These are phyloP conservation scores for Spilarctia lutea DNA, from an alignment of 2,888 invertebrate species.

Conservation along the genomic window DNA sequence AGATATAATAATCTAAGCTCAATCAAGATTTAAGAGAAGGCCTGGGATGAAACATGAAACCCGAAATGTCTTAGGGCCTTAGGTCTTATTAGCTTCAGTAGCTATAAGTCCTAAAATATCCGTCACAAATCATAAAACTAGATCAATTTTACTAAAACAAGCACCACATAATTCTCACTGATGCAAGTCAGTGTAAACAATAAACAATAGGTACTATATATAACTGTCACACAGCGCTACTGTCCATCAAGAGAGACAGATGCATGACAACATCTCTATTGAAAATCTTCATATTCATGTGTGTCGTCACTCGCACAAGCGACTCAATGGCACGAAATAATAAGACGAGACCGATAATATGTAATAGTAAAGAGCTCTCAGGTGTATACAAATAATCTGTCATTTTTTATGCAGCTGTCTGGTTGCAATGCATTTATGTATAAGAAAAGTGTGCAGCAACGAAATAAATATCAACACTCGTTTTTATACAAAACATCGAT, in stretches of 20 bases:
- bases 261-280: slow-evolving; percentile 79
- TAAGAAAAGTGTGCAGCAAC: slow-evolving; percentile 25
- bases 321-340: slow-evolving; percentile 73
- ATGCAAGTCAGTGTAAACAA: slow-evolving; percentile 70
- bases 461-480: background rate
- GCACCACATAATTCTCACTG: slow-evolving; percentile 38
- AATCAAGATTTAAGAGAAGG: background rate
- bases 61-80: background rate
- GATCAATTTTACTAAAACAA: slow-evolving; percentile 16
- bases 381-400: slow-evolving; percentile 56
- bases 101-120: background rate
- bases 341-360: slow-evolving; percentile 70
- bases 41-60: background rate
- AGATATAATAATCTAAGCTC: background rate
- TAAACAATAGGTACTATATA: slow-evolving; percentile 73
- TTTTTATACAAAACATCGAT: background rate
- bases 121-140: slow-evolving; percentile 6
- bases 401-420: slow-evolving; percentile 53
- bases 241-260: slow-evolving; percentile 55
- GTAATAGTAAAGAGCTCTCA: slow-evolving; percentile 68
- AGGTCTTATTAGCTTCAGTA: background rate
- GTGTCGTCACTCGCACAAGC: slow-evolving; percentile 41
- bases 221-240: slow-evolving; percentile 66
- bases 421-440: slow-evolving; percentile 38
- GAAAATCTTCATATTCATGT: slow-evolving; percentile 76